Evolutionary conservation across 2,888 invertebrate genomes (phyloP).

Genomic region (Macrophya annulata): DNA sequence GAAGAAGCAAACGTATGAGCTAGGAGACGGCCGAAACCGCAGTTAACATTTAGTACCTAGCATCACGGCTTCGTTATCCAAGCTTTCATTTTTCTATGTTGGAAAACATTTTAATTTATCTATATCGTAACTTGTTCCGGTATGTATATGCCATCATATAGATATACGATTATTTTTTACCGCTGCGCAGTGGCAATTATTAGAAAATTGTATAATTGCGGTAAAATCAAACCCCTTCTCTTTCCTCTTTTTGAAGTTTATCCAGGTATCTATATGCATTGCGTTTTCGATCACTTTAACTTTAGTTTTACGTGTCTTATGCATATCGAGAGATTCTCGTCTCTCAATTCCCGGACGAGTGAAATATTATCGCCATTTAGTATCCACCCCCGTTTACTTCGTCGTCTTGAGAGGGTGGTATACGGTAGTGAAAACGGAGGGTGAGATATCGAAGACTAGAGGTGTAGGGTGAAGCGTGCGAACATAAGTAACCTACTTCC

Average conservation of each 20-base stretch:
- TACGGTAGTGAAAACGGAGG: constrained; percentile 11
- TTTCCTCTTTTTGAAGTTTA: background rate
- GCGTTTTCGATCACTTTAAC: constrained; percentile 6
- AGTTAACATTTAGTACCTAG: constrained; percentile 36
- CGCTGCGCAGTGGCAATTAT: background rate
- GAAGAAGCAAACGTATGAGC: background rate
- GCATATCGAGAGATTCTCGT: background rate
- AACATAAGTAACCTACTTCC: constrained; percentile 68
- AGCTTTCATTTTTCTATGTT: constrained; percentile 9
- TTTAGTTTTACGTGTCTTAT: background rate
- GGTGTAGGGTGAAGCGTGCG: constrained; percentile 55
- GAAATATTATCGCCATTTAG: constrained; percentile 72
- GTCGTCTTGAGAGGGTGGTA: constrained; percentile 59
- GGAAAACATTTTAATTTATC: constrained; percentile 27
- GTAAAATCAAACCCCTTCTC: background rate
- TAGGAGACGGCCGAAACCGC: constrained; percentile 27
- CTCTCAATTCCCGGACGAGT: constrained; percentile 59
- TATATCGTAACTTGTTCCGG: background rate
- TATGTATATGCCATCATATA: background rate
- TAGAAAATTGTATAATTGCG: background rate
- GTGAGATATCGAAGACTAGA: constrained; percentile 47
- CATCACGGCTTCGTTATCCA: constrained; percentile 2
- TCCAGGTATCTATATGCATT: background rate
- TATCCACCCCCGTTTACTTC: constrained; percentile 65
- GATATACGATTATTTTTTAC: background rate